These are phyloP conservation scores for Scaptodrosophila latifasciaeformis DNA, from an alignment of 2,888 invertebrate species.

Conservation along the genomic window DNA sequence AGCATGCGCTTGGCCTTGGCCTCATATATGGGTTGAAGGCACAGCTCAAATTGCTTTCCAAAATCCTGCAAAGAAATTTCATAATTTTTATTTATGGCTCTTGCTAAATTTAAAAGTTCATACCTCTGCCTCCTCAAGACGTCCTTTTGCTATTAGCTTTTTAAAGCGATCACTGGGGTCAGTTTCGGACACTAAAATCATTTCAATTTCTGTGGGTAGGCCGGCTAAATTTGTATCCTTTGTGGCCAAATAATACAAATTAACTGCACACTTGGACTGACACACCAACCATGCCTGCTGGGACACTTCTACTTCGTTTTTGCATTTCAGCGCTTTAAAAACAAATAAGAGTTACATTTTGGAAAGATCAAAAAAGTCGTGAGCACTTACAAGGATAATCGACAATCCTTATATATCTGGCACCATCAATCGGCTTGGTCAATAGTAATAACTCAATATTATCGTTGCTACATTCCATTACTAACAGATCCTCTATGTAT, in stretches of 20 bases:
- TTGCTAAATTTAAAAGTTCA: background rate
- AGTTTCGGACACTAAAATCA: constrained; percentile 73
- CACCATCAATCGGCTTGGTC: constrained; percentile 49
- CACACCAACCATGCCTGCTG: constrained; percentile 71
- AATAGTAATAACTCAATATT: constrained; percentile 70
- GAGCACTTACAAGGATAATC: constrained; percentile 70
- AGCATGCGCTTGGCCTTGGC: constrained; percentile 71
- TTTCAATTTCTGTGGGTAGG: constrained; percentile 69
- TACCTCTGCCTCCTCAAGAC: constrained; percentile 74
- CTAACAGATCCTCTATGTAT: constrained; percentile 69
- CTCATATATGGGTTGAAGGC: constrained; percentile 73
- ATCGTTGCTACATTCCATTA: constrained; percentile 71
- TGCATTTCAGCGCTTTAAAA: constrained; percentile 65
- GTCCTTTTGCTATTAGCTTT: constrained; percentile 73
- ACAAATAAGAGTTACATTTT: background rate
- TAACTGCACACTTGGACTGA: constrained; percentile 72
- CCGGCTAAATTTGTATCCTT: constrained; percentile 40
- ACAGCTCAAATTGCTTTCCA: constrained; percentile 71
- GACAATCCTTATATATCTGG: constrained; percentile 67
- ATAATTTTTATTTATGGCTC: background rate
- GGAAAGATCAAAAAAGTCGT: background rate
- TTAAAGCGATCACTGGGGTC: constrained; percentile 73
- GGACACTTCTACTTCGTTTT: constrained; percentile 66
- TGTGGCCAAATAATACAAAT: constrained; percentile 72
- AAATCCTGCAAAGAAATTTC: constrained; percentile 57